Evolutionary conservation across 2,113 vertebrate genomes (phyloP).

Genomic region (Parus major): DNA sequence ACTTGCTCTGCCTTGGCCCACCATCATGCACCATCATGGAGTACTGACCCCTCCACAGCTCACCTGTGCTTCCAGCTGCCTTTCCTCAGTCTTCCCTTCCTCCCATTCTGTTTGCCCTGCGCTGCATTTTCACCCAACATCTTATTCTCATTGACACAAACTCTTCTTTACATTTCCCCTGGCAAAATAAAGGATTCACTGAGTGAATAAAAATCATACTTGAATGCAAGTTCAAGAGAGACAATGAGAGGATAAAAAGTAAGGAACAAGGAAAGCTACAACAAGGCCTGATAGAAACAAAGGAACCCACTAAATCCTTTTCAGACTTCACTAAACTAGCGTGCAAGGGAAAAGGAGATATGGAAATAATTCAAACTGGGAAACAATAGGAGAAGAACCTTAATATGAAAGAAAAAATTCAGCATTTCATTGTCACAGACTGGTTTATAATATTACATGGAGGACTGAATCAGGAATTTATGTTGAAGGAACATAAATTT

Average conservation of each 20-base stretch:
- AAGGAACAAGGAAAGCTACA: neutral
- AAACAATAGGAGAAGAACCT: neutral
- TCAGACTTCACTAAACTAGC: neutral
- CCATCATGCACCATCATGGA: neutral
- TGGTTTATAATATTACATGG: neutral
- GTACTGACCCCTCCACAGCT: neutral
- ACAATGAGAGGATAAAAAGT: neutral
- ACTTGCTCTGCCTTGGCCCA: neutral
- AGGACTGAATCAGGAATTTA: neutral
- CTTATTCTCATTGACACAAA: neutral
- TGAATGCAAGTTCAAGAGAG: neutral
- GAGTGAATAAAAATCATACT: neutral
- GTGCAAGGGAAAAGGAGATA: neutral
- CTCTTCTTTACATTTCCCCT: neutral
- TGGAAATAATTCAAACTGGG: neutral
- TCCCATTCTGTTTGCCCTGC: rapidly evolving
- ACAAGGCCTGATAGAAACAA: neutral
- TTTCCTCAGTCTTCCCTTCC: neutral
- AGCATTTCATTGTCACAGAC: neutral
- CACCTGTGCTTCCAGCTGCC: neutral
- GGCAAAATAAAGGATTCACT: neutral
- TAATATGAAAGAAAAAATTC: neutral
- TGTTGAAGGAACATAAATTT: neutral
- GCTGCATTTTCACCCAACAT: neutral
- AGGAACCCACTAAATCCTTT: neutral